Evolutionary conservation across 1,140 invertebrate species (phyloP).

Genomic region (Sycophaga agraensis): DNA sequence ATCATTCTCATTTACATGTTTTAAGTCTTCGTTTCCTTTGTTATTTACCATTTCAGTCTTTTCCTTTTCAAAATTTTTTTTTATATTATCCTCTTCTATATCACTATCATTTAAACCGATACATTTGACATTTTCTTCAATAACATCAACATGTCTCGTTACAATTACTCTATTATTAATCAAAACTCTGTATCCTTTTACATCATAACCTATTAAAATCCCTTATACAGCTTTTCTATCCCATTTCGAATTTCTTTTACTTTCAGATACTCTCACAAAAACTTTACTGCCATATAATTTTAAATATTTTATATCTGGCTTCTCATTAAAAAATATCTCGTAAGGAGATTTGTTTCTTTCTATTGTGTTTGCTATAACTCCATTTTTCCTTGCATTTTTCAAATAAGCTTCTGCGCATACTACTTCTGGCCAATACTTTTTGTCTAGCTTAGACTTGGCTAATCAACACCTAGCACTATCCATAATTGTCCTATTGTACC

Average conservation of each 20-base stretch:
- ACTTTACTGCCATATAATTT: slow-evolving; percentile 5
- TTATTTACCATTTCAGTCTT: too few species aligned
- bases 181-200: slow-evolving; percentile 32
- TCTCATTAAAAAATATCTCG: slow-evolving; percentile 1
- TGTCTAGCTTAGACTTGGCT: slow-evolving; percentile 33
- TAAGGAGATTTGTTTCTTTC: background rate
- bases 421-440: slow-evolving; percentile 44
- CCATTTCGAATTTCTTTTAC: slow-evolving; percentile 32
- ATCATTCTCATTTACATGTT: too few species aligned
- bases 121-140: background rate
- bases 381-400: slow-evolving; percentile 2
- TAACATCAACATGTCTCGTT: background rate
- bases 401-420: slow-evolving; percentile 9
- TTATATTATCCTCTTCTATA: too few species aligned
- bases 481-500: slow-evolving; percentile 33
- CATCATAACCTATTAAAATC: slow-evolving; percentile 33
- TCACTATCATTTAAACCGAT: background rate
- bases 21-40: too few species aligned
- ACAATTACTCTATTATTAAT: background rate
- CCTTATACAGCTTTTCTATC: slow-evolving; percentile 32
- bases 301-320: background rate
- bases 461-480: slow-evolving; percentile 33
- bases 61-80: too few species aligned
- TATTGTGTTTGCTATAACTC: background rate
- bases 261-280: slow-evolving; percentile 28